Evolutionary conservation across 2,797 vertebrate species (phyloP).

Genomic region (Brachyrhaphis roseni): DNA sequence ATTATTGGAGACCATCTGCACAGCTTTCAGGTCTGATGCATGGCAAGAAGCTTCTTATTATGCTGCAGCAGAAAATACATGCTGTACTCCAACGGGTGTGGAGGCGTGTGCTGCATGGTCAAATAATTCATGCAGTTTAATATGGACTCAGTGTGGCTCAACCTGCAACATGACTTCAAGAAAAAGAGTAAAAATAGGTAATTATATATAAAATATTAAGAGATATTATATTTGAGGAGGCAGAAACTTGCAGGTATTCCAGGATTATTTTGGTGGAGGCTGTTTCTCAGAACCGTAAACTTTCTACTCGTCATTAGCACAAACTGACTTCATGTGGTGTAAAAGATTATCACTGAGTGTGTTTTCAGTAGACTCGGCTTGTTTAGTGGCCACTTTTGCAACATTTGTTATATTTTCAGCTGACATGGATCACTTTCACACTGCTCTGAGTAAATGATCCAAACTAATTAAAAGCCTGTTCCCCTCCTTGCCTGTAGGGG

Average conservation of each 20-base stretch:
- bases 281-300: background rate
- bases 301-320: background rate
- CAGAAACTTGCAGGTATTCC: background rate
- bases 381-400: too few species aligned
- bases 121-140: constrained; percentile 30
- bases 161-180: constrained; percentile 17
- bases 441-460: too few species aligned
- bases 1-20: constrained; percentile 64
- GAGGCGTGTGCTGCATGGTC: constrained; percentile 3
- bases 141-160: background rate
- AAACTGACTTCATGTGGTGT: background rate
- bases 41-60: constrained; percentile 34
- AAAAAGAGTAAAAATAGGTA: background rate
- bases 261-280: background rate
- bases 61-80: constrained; percentile 29
- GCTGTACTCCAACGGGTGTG: constrained; percentile 36
- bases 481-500: too few species aligned
- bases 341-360: background rate
- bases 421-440: too few species aligned
- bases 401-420: too few species aligned
- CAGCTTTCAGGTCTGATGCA: constrained; percentile 64
- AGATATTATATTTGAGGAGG: background rate
- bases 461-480: too few species aligned
- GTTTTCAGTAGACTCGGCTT: too few species aligned
- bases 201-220: background rate